Evolutionary conservation across 2,113 vertebrate species (phyloP).

Genomic region (Passer montanus): DNA sequence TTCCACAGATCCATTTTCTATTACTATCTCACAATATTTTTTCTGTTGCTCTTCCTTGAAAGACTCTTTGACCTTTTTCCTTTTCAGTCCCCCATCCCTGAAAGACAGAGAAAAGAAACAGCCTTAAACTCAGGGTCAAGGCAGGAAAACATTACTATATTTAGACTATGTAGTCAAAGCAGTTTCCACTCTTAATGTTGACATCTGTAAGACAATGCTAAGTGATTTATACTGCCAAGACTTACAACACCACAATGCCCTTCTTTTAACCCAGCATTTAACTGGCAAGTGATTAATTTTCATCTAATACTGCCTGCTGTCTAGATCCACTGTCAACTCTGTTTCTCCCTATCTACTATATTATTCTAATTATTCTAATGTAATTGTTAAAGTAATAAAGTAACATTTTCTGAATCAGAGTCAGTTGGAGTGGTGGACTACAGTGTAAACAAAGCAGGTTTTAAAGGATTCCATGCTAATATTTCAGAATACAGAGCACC

Average conservation of each 20-base stretch:
- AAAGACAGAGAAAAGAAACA: constrained; percentile 1
- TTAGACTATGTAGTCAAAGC: neutral
- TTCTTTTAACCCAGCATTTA: neutral
- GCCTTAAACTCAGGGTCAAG: neutral
- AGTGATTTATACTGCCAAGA: neutral
- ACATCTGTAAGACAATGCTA: neutral
- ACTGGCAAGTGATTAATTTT: neutral
- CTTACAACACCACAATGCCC: neutral
- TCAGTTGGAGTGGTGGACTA: neutral
- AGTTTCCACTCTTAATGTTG: neutral
- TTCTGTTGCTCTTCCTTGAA: constrained; percentile 91
- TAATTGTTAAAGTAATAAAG: neutral
- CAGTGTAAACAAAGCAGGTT: neutral
- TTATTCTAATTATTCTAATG: neutral
- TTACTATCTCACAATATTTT: constrained; percentile 87
- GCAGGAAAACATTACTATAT: neutral
- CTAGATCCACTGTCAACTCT: neutral
- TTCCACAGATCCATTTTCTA: constrained; percentile 57
- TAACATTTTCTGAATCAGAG: neutral
- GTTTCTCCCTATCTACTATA: neutral
- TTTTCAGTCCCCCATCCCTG: constrained; percentile 92
- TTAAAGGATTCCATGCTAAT: neutral
- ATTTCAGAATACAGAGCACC: neutral
- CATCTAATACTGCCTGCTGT: neutral
- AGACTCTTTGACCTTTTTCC: constrained; percentile 85